Conservation (phyloP, 2,888 invertebrate genomes). For the Tinea pellionella region DNA sequence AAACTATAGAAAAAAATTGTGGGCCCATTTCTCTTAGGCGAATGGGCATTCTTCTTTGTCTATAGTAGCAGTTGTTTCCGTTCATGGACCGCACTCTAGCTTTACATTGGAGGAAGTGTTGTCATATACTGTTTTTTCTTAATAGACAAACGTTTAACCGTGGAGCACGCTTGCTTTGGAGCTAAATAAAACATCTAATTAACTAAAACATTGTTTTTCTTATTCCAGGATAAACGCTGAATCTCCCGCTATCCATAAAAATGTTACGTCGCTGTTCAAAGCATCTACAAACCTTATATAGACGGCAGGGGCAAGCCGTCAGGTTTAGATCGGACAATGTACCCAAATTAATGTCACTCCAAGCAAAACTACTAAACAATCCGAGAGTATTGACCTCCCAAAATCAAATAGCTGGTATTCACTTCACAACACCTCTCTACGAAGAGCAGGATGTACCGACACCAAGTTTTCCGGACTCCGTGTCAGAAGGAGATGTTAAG, state of each 20-base stretch:
- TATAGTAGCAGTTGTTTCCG: too few species aligned
- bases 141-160: too few species aligned
- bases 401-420: constrained; percentile 48
- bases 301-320: constrained; percentile 53
- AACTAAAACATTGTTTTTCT: neutral
- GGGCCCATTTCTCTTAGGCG: too few species aligned
- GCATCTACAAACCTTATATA: constrained; percentile 55
- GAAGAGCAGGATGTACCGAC: constrained; percentile 78
- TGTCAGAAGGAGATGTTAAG: constrained; percentile 98
- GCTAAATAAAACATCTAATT: too few species aligned
- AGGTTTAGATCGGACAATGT: constrained; percentile 46
- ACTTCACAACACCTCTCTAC: constrained; percentile 44
- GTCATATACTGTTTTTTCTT: too few species aligned
- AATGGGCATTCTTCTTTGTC: too few species aligned
- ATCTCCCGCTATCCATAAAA: constrained; percentile 26
- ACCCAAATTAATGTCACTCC: constrained; percentile 35
- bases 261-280: constrained; percentile 64
- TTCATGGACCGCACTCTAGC: too few species aligned
- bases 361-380: constrained; percentile 21
- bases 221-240: constrained; percentile 36
- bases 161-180: too few species aligned
- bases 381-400: constrained; percentile 35
- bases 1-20: too few species aligned
- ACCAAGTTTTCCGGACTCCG: constrained; percentile 97
- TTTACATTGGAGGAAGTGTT: too few species aligned